These are phyloP conservation scores for Charadrius vociferus DNA, from an alignment of 2,113 vertebrate species.

Conservation along the genomic window DNA sequence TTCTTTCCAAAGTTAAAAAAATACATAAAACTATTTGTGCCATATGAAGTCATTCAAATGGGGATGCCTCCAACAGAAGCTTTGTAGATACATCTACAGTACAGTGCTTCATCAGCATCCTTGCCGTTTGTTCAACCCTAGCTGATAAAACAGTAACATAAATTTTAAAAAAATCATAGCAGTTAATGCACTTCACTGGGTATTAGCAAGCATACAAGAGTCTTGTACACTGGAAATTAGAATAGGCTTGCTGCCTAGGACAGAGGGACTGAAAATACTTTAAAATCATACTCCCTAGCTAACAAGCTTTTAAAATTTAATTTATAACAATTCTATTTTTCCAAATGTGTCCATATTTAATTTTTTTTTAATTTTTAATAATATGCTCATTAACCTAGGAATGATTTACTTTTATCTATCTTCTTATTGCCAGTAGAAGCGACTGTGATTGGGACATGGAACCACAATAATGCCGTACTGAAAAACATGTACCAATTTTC, in stretches of 20 bases:
- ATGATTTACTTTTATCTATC: background rate
- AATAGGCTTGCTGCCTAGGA: background rate
- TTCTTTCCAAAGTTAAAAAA: background rate
- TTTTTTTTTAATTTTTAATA: conserved; percentile 4
- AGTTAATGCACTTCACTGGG: background rate
- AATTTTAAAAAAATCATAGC: conserved; percentile 16
- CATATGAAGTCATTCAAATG: background rate
- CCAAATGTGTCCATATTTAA: background rate
- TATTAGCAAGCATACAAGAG: background rate
- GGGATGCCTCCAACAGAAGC: background rate
- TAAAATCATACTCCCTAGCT: background rate
- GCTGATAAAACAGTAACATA: conserved; percentile 40
- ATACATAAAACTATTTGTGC: background rate
- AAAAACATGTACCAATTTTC: background rate
- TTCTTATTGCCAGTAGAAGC: background rate
- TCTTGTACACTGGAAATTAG: conserved; percentile 1
- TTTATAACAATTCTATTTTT: conserved; percentile 1
- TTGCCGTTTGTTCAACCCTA: conserved; percentile 16
- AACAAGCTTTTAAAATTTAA: conserved; percentile 17
- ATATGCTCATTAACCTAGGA: background rate
- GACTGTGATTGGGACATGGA: background rate
- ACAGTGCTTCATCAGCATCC: conserved; percentile 11
- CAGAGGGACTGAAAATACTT: conserved; percentile 1
- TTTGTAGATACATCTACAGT: background rate
- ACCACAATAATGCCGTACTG: background rate